These are phyloP conservation scores for Seriola rivoliana DNA, from an alignment of 2,113 vertebrate genomes.

Conservation along the genomic window DNA sequence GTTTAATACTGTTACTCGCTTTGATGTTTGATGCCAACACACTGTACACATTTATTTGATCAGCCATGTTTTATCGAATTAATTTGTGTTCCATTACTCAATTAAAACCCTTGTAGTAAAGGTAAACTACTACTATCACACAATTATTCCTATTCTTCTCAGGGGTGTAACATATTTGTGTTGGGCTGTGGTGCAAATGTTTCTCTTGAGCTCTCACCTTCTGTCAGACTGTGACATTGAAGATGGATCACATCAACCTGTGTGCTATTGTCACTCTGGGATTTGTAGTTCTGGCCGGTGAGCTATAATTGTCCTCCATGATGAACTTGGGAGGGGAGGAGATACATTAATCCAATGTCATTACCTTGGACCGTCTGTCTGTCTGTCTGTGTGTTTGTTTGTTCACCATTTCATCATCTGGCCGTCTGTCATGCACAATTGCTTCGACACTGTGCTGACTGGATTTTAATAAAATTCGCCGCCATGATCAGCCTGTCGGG, in stretches of 20 bases:
- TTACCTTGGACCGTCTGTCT: conserved; percentile 47
- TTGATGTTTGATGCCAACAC: not conserved
- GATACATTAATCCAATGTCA: conserved; percentile 44
- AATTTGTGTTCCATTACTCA: no score
- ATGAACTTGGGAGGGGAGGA: conserved; percentile 23
- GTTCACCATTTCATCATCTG: conserved; percentile 34
- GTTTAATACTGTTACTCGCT: not conserved
- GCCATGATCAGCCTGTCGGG: not conserved
- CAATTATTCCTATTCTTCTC: no score
- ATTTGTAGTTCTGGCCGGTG: conserved; percentile 12
- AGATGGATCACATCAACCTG: not conserved
- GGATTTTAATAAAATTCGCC: conserved; percentile 18
- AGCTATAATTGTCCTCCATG: conserved; percentile 27
- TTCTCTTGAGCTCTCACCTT: no score
- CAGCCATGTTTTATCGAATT: no score
- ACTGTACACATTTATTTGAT: no score
- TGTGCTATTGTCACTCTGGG: not conserved
- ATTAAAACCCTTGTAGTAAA: no score
- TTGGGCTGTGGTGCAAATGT: no score
- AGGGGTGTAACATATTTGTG: no score
- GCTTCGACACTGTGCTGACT: conserved; percentile 16
- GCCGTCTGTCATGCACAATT: conserved; percentile 16
- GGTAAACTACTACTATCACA: no score
- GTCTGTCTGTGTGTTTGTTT: conserved; percentile 32
- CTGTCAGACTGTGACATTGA: no score